phyloP scores from a whole-genome alignment of 2,113 vertebrate genomes.

The Felis catus region DNA sequence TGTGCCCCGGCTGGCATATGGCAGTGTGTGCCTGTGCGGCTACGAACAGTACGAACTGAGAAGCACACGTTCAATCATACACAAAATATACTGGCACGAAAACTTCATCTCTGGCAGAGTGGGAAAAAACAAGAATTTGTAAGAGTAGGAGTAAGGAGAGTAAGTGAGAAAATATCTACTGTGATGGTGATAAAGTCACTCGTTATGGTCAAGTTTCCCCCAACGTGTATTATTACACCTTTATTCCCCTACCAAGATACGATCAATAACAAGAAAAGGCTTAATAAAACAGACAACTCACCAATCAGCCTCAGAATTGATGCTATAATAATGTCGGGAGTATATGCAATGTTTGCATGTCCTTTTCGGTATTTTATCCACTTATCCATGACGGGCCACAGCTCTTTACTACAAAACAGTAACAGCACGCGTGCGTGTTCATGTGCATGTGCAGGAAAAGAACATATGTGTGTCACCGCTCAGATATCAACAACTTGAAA shows the following conservation, averaged over 20 bases:
- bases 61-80: not conserved
- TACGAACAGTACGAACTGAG: not conserved
- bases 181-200: not conserved
- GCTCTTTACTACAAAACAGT: slow-evolving; percentile 87
- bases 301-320: slow-evolving; percentile 93
- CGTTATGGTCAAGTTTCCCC: fast-evolving
- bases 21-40: not conserved
- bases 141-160: not conserved
- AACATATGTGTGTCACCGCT: fast-evolving
- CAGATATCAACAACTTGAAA: not conserved
- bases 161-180: not conserved
- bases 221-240: not conserved
- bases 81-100: not conserved
- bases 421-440: not conserved
- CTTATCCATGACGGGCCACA: slow-evolving; percentile 96
- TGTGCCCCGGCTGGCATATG: not conserved
- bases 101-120: not conserved
- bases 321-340: slow-evolving; percentile 89
- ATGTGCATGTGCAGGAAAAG: not conserved
- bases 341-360: slow-evolving; percentile 67
- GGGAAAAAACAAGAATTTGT: not conserved
- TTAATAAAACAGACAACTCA: slow-evolving; percentile 76
- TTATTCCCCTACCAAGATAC: not conserved
- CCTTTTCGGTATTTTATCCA: slow-evolving; percentile 92
- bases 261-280: not conserved